Base-by-base conservation (phyloP, 2,797 vertebrate genomes). In the Coreius guichenoti region DNA sequence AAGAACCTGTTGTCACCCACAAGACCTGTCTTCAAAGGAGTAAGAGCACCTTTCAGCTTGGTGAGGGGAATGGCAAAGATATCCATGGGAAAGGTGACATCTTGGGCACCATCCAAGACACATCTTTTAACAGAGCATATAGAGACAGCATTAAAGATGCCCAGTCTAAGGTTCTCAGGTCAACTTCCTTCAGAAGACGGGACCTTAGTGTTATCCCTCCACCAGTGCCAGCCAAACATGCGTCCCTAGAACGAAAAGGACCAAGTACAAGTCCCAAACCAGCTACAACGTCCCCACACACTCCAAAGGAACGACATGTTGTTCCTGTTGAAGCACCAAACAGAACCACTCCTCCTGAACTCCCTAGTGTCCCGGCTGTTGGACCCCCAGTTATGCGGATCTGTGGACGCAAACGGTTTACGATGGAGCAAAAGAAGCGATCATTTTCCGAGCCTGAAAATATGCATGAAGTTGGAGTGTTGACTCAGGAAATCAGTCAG, bases 371-470 rank as follows among this genome's bases (percentile, higher is more conserved):
- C 21, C 92, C 93, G 0, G 88, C 95, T 0, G 90, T 94, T 1
- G 94, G 95, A 16, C 92, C 93, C 69, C 91, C 94, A 0, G 1
- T 93, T 0, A 11, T 88, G 72, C 95, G 98, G 4, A 95, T 98
- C n/a, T 96, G 98, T 0, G 95, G 96, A 4, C 96, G 98, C 33
- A 96, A 93, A 81, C 96, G 97, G 70, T 93, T 99, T 89, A 96
- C 95, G 0, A 89, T 92, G 0, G 97, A 97, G 90, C 97, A 98
- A 93, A 99, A 98, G 93, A 98, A 98, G 86, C 93, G 96, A 1
- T 99, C 97, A 0, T 99, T 97, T 91, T 99, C 98, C 0, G 98
- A 99, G 93, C 98, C 98, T 0, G 97, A 98, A 90, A 98, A 96
- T 90, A 96, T 99, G 93, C 96, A 99, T 0, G 96, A 99, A 90